phyloP scores from a whole-genome alignment of 2,797 vertebrate genomes.

The Myotis daubentonii region DNA sequence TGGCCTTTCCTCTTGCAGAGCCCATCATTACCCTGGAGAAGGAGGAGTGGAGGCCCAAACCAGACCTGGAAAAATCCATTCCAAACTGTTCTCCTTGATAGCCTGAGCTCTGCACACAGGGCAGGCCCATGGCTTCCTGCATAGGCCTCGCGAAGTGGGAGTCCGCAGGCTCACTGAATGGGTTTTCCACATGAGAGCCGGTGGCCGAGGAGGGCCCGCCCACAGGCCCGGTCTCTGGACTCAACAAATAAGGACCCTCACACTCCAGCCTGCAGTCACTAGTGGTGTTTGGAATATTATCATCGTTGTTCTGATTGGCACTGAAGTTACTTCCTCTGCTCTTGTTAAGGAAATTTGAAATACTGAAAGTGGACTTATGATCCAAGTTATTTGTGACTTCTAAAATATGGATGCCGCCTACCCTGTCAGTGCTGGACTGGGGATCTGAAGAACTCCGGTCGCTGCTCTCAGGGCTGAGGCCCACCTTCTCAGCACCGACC shows the following conservation, averaged over 20 bases:
- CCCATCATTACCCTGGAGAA: constrained; percentile 90
- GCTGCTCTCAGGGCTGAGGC: constrained; percentile 96
- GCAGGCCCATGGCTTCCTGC: constrained; percentile 90
- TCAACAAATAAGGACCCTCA: constrained; percentile 89
- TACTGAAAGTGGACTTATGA: constrained; percentile 91
- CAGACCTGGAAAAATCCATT: constrained; percentile 93
- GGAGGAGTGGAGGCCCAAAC: constrained; percentile 93
- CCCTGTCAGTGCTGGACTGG: constrained; percentile 92
- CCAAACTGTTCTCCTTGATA: constrained; percentile 92
- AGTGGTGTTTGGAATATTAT: constrained; percentile 95
- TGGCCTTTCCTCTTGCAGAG: constrained; percentile 83
- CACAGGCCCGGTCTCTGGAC: constrained; percentile 88
- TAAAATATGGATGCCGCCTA: constrained; percentile 91
- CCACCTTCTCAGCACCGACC: constrained; percentile 92
- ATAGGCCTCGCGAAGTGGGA: constrained; percentile 92
- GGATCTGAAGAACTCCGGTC: constrained; percentile 96
- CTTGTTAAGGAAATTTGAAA: constrained; percentile 93
- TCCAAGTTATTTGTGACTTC: constrained; percentile 90
- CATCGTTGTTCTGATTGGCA: constrained; percentile 84
- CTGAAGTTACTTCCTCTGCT: constrained; percentile 85
- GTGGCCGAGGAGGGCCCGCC: constrained; percentile 85
- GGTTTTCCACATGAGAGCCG: constrained; percentile 86
- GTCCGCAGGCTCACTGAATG: constrained; percentile 90
- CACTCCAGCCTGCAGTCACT: constrained; percentile 91
- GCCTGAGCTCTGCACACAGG: constrained; percentile 87